Base-by-base conservation (phyloP, 2,888 invertebrate genomes). In the Biston stratarius region DNA sequence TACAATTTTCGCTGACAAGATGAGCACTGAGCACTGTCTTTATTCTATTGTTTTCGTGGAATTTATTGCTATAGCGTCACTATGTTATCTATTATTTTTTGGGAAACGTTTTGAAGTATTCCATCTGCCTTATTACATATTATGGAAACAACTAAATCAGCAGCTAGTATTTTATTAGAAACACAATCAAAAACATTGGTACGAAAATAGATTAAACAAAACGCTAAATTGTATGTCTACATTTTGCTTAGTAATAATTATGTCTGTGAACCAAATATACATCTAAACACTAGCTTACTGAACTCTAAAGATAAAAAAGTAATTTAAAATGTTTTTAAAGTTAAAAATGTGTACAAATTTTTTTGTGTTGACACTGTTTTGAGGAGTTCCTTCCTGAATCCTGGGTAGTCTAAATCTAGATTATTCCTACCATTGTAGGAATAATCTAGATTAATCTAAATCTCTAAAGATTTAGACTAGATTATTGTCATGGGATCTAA, bases 1-100 rank as follows among this genome's bases (percentile, higher is more conserved):
- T 47, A 57, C 58, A 49, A 45, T 33, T 64, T 57, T 56, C 47
- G 40, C 6, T 45, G 57, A 44, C 68, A 64, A 63, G 60, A 63
- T 60, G 44, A 69, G 34, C 24, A 59, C 45, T 49, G 8, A 14
- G 55, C 34, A 38, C 56, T 49, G 1, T 24, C 3, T 53, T 53
- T 55, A 63, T 71, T 53, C 57, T 51, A 63, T 71, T 68, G 61
- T 62, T 66, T 64, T 67, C 53, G 55, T 66, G 49, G 42, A 42
- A 67, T 63, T 61, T 44, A 62, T 61, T 69, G 59, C 55, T 49
- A 67, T 53, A 36, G 62, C 52, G 47, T 56, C 63, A 71, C 11
- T 14, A 47, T 33, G 44, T 49, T 47, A 9, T 8, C 47, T 5
- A 38, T 6, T 61, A 61, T 61, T 53, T 9, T 10, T 52, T 33